phyloP scores from a whole-genome alignment of 2,113 vertebrate genomes.

The Empidonax alnorum region DNA sequence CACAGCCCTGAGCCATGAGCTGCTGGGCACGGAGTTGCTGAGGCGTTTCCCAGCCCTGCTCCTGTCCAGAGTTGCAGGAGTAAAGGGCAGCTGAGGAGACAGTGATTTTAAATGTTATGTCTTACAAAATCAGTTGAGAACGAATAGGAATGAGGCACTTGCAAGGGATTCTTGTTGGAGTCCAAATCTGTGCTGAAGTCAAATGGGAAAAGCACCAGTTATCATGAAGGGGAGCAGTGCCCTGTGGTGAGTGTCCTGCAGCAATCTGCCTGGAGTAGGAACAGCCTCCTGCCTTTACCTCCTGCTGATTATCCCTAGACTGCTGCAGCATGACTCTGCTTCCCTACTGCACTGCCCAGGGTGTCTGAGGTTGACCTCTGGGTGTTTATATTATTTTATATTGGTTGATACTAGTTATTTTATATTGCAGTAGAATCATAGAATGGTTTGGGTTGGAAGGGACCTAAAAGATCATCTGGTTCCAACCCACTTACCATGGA shows the following conservation, averaged over 20 bases:
- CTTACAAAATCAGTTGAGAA: background rate
- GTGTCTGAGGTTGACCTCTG: background rate
- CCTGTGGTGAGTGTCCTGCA: background rate
- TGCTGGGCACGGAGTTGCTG: background rate
- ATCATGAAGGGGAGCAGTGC: background rate
- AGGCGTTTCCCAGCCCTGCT: background rate
- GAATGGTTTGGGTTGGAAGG: background rate
- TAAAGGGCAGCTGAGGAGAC: background rate
- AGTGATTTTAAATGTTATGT: background rate
- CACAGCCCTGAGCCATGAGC: background rate
- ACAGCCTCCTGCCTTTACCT: background rate
- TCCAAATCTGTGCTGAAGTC: background rate
- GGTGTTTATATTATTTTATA: background rate
- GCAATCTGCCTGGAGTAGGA: background rate
- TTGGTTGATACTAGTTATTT: background rate
- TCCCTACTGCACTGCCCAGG: background rate
- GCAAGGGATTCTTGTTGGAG: background rate
- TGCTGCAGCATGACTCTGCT: background rate
- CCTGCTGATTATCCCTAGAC: accelerated
- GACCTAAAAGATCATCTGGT: background rate
- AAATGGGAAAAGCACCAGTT: background rate
- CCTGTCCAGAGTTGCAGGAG: background rate
- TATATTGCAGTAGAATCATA: background rate
- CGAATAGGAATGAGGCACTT: background rate
- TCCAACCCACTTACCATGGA: background rate